phyloP scores from a whole-genome alignment of 2,888 invertebrate species.

The Taphrorychus bicolor region DNA sequence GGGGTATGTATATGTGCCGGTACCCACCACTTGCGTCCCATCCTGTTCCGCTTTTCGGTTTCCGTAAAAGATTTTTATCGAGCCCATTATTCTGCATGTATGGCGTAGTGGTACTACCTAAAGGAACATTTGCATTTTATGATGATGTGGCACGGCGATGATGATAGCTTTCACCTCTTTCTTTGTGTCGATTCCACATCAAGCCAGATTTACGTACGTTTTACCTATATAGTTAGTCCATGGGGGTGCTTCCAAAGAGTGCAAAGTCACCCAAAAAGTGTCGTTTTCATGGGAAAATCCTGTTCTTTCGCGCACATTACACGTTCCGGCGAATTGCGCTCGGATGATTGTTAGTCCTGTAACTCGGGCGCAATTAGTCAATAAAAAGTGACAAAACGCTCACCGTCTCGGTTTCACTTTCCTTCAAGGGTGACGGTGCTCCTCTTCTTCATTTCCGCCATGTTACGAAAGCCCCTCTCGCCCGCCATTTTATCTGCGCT shows the following conservation, averaged over 20 bases:
- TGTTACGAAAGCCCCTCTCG: background rate
- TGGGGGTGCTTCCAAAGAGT: too few relatives aligned
- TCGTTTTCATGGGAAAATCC: background rate
- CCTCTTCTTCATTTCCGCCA: slow-evolving; percentile 17
- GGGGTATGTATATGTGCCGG: background rate
- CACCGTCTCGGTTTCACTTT: slow-evolving; percentile 50
- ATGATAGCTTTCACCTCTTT: background rate
- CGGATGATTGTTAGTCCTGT: slow-evolving; percentile 12
- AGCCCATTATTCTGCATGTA: slow-evolving; percentile 11
- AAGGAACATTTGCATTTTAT: background rate
- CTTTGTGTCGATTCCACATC: background rate
- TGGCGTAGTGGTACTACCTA: slow-evolving; percentile 5
- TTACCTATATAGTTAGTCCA: too few relatives aligned
- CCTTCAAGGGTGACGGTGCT: slow-evolving; percentile 30
- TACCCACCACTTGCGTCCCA: background rate
- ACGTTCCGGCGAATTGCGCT: background rate
- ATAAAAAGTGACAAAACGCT: slow-evolving; percentile 52
- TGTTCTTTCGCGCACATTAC: background rate
- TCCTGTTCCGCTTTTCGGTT: slow-evolving; percentile 29
- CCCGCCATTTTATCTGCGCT: background rate
- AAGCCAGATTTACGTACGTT: background rate
- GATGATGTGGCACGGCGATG: slow-evolving; percentile 7
- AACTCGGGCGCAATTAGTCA: slow-evolving; percentile 40
- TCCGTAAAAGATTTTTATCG: slow-evolving; percentile 23
- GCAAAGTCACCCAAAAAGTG: background rate